A percentile compares a stretch with the other conserved stretches of the same genome.
phyloP scores from a whole-genome alignment of 2,113 vertebrate species.

The Gadus chalcogrammus region DNA sequence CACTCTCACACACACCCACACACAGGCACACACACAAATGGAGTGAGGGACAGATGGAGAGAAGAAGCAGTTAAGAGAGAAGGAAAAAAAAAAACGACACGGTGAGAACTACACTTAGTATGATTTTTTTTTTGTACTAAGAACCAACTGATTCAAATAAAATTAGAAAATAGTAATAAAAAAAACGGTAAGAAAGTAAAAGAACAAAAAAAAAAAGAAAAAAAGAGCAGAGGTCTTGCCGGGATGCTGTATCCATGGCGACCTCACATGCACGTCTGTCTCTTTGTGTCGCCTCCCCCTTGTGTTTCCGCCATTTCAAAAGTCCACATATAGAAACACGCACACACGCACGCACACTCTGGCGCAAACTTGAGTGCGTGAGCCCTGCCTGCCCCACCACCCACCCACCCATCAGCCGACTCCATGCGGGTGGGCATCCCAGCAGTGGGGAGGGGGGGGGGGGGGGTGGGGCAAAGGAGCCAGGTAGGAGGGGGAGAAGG shows the following conservation, averaged over 20 bases:
- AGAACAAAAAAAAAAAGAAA: slow-evolving; percentile 42
- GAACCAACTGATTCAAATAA: slow-evolving; percentile 67
- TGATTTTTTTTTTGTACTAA: slow-evolving; percentile 62
- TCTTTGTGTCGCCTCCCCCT: slow-evolving; percentile 49
- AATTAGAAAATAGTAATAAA: slow-evolving; percentile 70
- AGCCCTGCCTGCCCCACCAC: slow-evolving; percentile 6
- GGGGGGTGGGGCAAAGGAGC: slow-evolving; percentile 13
- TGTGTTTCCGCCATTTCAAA: slow-evolving; percentile 55
- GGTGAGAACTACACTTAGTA: slow-evolving; percentile 61
- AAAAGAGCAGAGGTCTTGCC: slow-evolving; percentile 56
- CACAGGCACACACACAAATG: too few species aligned
- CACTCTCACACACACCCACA: too few species aligned
- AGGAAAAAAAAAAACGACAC: slow-evolving; percentile 19
- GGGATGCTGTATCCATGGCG: slow-evolving; percentile 61
- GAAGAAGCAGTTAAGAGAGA: slow-evolving; percentile 28
- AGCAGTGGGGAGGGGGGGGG: slow-evolving; percentile 20
- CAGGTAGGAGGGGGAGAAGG: background rate
- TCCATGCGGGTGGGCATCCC: slow-evolving; percentile 60
- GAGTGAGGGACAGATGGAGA: slow-evolving; percentile 36
- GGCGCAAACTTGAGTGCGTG: slow-evolving; percentile 50
- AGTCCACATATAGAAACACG: slow-evolving; percentile 63
- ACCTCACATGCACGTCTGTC: slow-evolving; percentile 77
- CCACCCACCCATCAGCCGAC: slow-evolving; percentile 9
- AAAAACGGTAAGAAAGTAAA: slow-evolving; percentile 62
- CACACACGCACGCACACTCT: slow-evolving; percentile 54